Evolutionary conservation across 64 coral and sea anemone genomes (phyloP).

Genomic region (Cladopsammia gracilis): DNA sequence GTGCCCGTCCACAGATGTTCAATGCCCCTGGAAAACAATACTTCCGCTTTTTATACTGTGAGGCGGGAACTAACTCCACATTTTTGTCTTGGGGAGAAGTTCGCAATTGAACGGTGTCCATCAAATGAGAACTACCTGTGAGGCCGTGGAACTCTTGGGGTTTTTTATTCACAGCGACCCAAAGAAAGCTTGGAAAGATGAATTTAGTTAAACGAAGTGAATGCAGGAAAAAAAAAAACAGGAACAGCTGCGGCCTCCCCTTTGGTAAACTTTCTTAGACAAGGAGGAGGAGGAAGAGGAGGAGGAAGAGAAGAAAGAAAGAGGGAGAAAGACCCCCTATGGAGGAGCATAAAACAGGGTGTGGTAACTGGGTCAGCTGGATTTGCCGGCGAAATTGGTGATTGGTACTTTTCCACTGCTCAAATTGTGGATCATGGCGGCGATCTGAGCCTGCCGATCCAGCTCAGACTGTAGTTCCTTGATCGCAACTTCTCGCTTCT

Average conservation of each 20-base stretch:
- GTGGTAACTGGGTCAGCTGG: constrained; percentile 1
- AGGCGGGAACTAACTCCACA: too few relatives aligned
- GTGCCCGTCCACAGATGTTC: too few relatives aligned
- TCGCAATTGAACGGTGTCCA: too few relatives aligned
- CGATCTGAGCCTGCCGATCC: constrained; percentile 87
- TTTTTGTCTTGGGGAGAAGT: not conserved
- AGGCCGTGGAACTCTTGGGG: not conserved
- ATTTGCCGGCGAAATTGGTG: not conserved
- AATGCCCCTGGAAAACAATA: too few relatives aligned
- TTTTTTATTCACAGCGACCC: not conserved
- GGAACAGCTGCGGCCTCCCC: not conserved
- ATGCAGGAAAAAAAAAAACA: not conserved
- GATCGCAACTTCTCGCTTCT: constrained; percentile 81
- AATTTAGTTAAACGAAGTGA: not conserved
- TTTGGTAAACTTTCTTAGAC: not conserved
- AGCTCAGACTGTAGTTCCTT: constrained; percentile 83
- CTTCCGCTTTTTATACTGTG: too few relatives aligned
- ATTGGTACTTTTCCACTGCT: constrained; percentile 73
- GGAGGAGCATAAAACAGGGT: not conserved
- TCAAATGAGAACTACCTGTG: too few relatives aligned
- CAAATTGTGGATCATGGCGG: constrained; percentile 92
- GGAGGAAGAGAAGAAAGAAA: too few relatives aligned
- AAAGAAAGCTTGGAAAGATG: not conserved
- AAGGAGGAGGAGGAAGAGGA: too few relatives aligned
- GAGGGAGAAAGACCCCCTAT: too few relatives aligned